Evolutionary conservation across 2,113 vertebrate species (phyloP).

Genomic region (Anarrhichthys ocellatus): DNA sequence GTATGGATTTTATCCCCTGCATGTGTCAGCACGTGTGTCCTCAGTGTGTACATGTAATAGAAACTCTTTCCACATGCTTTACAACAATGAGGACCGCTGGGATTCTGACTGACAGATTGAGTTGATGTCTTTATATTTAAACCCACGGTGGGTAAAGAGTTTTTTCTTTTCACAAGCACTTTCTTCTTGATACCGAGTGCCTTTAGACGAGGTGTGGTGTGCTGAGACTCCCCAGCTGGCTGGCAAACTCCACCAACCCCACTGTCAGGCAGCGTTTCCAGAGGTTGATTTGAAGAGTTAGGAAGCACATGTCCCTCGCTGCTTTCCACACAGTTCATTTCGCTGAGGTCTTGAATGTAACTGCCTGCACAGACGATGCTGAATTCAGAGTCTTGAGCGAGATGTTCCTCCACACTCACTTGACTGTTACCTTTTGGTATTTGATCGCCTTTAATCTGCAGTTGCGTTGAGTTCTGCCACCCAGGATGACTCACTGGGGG

Average conservation of each 20-base stretch:
- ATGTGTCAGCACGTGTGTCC: conserved; percentile 24
- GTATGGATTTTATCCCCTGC: conserved; percentile 6
- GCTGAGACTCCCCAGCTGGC: conserved; percentile 5
- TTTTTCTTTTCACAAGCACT: neutral
- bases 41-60: conserved; percentile 33
- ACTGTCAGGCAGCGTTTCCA: neutral
- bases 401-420: neutral
- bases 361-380: neutral
- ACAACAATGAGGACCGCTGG: conserved; percentile 3
- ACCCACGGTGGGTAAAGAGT: neutral
- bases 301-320: neutral
- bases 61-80: conserved; percentile 56
- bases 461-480: conserved; percentile 5
- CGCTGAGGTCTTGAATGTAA: neutral
- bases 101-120: neutral
- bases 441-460: neutral
- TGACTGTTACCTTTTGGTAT: neutral
- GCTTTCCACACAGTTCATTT: conserved; percentile 4
- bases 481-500: conserved; percentile 18
- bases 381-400: neutral
- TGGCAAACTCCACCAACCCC: neutral
- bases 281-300: neutral
- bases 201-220: neutral
- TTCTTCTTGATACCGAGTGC: neutral
- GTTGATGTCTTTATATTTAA: conserved; percentile 6